Evolutionary conservation across 2,113 vertebrate species (phyloP).

Genomic region (Jacana jacana): DNA sequence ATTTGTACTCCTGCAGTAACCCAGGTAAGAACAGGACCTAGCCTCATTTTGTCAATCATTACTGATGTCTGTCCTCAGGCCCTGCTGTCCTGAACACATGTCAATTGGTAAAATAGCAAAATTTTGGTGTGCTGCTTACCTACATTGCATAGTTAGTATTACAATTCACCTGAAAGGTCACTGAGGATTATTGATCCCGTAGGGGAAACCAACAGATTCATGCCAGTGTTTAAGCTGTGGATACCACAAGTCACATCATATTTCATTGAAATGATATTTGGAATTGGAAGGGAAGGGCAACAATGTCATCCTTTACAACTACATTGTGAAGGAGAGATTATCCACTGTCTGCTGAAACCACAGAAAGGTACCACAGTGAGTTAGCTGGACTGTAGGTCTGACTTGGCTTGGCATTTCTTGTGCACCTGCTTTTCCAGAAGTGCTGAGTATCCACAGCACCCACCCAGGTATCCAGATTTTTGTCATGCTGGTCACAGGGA

Average conservation of each 20-base stretch:
- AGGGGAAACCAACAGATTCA: not conserved
- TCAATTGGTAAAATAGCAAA: not conserved
- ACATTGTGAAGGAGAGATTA: not conserved
- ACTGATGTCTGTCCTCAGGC: not conserved
- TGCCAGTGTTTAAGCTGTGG: not conserved
- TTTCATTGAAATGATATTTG: not conserved
- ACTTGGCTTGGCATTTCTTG: not conserved
- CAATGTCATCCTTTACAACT: not conserved
- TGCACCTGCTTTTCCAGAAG: not conserved
- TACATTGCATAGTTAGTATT: not conserved
- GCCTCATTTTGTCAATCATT: not conserved
- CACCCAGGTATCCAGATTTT: not conserved
- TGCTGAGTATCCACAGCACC: not conserved
- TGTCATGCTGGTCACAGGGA: not conserved
- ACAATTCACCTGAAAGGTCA: not conserved
- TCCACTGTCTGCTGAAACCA: not conserved
- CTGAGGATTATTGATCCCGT: not conserved
- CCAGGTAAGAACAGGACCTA: not conserved
- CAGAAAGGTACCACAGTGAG: not conserved
- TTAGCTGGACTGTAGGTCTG: not conserved
- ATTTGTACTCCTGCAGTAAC: not conserved
- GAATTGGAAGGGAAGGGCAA: not conserved
- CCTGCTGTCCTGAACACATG: not conserved
- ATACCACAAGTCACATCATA: not conserved
- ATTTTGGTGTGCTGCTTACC: not conserved